Percentiles rank a stretch among this genome's conserved stretches.
phyloP scores from a whole-genome alignment of 2,113 vertebrate species.

The Pandion haliaetus region DNA sequence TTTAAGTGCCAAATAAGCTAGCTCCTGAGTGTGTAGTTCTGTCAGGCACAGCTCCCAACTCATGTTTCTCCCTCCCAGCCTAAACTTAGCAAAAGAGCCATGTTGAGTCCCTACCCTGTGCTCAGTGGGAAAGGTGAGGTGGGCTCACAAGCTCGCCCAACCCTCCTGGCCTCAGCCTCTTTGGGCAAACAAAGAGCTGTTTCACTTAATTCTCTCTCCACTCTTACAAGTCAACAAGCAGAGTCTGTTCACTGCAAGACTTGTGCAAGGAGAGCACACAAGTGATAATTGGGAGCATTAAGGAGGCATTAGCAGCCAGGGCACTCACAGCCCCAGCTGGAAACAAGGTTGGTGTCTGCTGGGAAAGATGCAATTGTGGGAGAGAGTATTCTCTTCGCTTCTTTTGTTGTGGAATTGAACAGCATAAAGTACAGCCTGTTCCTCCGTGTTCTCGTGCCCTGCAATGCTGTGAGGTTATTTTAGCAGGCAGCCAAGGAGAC shows the following conservation, averaged over 20 bases:
- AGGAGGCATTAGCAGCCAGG: not conserved
- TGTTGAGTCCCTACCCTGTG: not conserved
- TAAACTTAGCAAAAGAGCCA: not conserved
- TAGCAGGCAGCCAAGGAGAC: slow-evolving; percentile 61
- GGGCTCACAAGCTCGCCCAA: not conserved
- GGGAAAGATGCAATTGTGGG: slow-evolving; percentile 18
- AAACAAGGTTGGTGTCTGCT: slow-evolving; percentile 3
- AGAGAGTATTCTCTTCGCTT: not conserved
- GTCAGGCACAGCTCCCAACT: not conserved
- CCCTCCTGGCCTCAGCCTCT: not conserved
- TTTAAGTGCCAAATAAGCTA: not conserved
- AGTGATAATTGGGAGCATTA: slow-evolving; percentile 19
- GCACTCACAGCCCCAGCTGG: slow-evolving; percentile 31
- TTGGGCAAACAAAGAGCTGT: not conserved
- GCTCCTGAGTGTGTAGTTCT: not conserved
- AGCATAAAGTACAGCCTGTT: slow-evolving; percentile 54
- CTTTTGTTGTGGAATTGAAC: slow-evolving; percentile 35
- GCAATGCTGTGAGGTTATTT: slow-evolving; percentile 59
- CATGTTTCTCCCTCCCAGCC: not conserved
- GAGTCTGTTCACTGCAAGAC: not conserved
- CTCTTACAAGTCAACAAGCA: not conserved
- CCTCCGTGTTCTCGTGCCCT: slow-evolving; percentile 34
- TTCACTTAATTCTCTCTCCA: not conserved
- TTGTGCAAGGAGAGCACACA: not conserved
- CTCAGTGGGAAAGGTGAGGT: not conserved